phyloP scores from a whole-genome alignment of 2,797 vertebrate genomes.

The Chelmon rostratus region DNA sequence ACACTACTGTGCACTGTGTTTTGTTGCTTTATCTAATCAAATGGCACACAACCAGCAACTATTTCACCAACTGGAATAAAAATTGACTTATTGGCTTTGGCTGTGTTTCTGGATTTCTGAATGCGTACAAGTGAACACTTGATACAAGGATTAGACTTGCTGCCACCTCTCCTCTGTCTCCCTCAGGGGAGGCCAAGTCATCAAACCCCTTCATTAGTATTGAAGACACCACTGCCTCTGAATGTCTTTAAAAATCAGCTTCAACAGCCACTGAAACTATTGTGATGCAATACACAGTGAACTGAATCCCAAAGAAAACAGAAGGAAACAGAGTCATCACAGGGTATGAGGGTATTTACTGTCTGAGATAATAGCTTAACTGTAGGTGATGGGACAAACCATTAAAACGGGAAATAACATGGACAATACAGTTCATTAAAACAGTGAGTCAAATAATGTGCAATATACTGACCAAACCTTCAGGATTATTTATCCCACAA shows the following conservation, averaged over 20 bases:
- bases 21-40: background rate
- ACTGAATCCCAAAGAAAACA: conserved; percentile 10
- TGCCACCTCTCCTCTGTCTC: background rate
- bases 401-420: background rate
- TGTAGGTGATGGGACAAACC: background rate
- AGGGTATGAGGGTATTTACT: background rate
- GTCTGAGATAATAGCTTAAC: conserved; percentile 7
- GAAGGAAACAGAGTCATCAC: conserved; percentile 21
- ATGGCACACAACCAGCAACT: background rate
- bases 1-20: background rate
- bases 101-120: conserved; percentile 1
- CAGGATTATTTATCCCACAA: conserved; percentile 7
- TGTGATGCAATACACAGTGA: background rate
- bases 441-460: background rate
- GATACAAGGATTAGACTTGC: conserved; percentile 16
- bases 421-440: background rate
- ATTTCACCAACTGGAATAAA: background rate
- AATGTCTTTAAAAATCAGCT: background rate
- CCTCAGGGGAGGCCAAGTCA: background rate
- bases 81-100: conserved; percentile 1
- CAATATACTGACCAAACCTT: background rate
- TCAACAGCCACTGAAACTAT: conserved; percentile 3
- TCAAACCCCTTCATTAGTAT: background rate
- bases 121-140: too few relatives aligned
- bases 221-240: background rate